Conservation (phyloP, 2,888 invertebrate genomes). For the Caenorhabditis doughertyi region DNA sequence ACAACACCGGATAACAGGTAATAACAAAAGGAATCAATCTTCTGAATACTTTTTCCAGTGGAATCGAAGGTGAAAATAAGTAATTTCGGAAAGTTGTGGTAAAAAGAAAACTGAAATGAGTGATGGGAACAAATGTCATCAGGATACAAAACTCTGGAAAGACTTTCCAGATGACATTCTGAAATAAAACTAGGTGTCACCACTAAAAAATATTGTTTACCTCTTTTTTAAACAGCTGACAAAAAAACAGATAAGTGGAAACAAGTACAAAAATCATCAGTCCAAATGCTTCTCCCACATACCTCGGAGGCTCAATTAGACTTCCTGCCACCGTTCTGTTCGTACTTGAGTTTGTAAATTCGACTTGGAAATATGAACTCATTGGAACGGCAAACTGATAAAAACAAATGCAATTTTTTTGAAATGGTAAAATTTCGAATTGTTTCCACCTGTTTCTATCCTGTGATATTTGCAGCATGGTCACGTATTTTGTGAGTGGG, state of each 20-base stretch:
- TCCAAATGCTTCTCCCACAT: background rate
- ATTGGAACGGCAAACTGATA: background rate
- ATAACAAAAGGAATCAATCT: background rate
- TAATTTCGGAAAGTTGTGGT: background rate
- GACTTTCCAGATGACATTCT: constrained; percentile 18
- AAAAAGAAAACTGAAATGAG: constrained; percentile 13
- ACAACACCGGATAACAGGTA: constrained; percentile 4
- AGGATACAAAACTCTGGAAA: constrained; percentile 33
- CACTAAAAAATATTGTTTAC: too few species aligned
- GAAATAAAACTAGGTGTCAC: background rate
- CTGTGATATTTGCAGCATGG: too few species aligned
- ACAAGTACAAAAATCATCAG: background rate
- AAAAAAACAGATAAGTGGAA: background rate
- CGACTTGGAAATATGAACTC: too few species aligned
- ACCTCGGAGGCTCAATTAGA: background rate
- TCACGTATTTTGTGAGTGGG: too few species aligned
- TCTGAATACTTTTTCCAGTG: background rate
- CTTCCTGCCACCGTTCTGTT: background rate
- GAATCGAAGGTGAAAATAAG: background rate
- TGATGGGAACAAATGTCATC: constrained; percentile 20
- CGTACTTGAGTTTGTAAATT: too few species aligned
- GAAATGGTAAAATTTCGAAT: background rate
- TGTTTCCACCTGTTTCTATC: too few species aligned
- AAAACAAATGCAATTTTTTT: background rate
- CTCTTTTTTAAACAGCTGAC: background rate